These are phyloP conservation scores for Lycorma delicatula DNA, from an alignment of 1,140 invertebrate genomes.

Conservation along the genomic window DNA sequence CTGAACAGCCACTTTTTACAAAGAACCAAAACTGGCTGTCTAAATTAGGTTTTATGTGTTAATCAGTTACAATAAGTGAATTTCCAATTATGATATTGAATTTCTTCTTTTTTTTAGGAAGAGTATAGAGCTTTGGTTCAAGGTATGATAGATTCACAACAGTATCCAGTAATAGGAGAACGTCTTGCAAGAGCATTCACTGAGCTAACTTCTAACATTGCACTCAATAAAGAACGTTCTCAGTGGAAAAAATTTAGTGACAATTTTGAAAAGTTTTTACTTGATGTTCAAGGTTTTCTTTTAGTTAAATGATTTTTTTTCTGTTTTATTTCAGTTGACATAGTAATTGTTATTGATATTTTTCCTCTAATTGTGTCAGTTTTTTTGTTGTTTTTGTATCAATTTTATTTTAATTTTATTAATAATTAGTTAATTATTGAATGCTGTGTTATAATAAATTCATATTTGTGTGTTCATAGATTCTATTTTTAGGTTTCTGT, in stretches of 20 bases:
- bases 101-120: conserved; percentile 36
- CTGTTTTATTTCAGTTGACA: background rate
- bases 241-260: conserved; percentile 59
- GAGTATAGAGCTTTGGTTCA: conserved; percentile 57
- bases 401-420: background rate
- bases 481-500: background rate
- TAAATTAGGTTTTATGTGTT: background rate
- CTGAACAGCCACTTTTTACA: background rate
- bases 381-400: background rate
- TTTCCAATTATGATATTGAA: background rate
- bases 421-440: background rate
- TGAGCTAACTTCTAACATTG: conserved; percentile 51
- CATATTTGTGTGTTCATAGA: background rate
- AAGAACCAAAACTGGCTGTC: background rate
- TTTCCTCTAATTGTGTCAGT: background rate
- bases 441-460: background rate
- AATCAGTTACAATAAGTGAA: background rate
- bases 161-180: conserved; percentile 47
- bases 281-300: conserved; percentile 65
- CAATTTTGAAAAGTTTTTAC: conserved; percentile 72
- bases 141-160: conserved; percentile 49
- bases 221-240: conserved; percentile 49
- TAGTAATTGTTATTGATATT: background rate
- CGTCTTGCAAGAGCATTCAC: conserved; percentile 56
- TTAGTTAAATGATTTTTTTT: conserved; percentile 48